Percentiles rank a stretch among this genome's conserved stretches.
phyloP scores from a whole-genome alignment of 1,140 invertebrate genomes.

The Caenorhabditis remanei region DNA sequence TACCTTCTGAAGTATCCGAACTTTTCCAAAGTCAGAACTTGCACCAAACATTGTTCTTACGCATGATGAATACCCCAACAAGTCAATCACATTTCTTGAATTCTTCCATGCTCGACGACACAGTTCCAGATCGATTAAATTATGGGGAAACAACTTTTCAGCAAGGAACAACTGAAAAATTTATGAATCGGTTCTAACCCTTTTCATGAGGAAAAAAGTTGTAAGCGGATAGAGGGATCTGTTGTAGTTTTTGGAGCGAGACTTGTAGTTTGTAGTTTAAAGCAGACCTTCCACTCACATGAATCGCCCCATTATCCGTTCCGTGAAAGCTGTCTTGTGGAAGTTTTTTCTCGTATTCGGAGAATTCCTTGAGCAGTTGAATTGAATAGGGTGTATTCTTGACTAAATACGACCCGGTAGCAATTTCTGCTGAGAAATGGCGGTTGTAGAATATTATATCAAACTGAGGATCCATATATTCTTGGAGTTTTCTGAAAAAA shows the following conservation, averaged over 20 bases:
- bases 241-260: too few relatives aligned
- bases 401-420: slow-evolving; percentile 7
- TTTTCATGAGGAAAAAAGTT: too few relatives aligned
- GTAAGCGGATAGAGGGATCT: too few relatives aligned
- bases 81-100: not conserved
- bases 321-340: slow-evolving; percentile 44
- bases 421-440: slow-evolving; percentile 12
- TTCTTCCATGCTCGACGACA: not conserved
- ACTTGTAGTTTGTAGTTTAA: too few relatives aligned
- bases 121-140: not conserved
- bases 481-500: slow-evolving; percentile 30
- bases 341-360: slow-evolving; percentile 12
- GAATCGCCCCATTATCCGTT: slow-evolving; percentile 57
- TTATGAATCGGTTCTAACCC: too few relatives aligned
- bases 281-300: slow-evolving; percentile 3
- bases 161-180: slow-evolving; percentile 24
- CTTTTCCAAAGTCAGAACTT: slow-evolving; percentile 16
- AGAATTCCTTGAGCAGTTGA: slow-evolving; percentile 10
- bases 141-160: slow-evolving; percentile 4
- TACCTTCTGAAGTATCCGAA: not conserved
- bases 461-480: not conserved
- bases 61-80: slow-evolving; percentile 9
- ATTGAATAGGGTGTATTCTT: slow-evolving; percentile 22
- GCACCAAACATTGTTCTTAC: slow-evolving; percentile 13
- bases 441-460: slow-evolving; percentile 53